These are phyloP conservation scores for Pseudomyrmex pallidus DNA, from an alignment of 1,140 invertebrate species.

Conservation along the genomic window DNA sequence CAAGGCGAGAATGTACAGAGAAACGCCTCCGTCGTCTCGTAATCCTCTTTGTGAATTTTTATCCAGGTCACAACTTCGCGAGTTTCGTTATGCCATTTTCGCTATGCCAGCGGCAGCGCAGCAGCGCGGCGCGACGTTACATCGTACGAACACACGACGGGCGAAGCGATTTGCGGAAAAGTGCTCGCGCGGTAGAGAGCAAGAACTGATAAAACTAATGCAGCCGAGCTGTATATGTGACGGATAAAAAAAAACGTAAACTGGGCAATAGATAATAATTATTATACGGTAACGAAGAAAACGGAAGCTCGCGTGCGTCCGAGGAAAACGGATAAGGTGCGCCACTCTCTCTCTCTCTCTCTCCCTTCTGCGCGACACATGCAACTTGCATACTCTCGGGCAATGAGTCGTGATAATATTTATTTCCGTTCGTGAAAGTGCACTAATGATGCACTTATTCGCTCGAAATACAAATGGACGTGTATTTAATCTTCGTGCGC, in stretches of 20 bases:
- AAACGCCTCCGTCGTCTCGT: conserved; percentile 9
- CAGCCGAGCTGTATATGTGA: conserved; percentile 64
- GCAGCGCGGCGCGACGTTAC: not conserved
- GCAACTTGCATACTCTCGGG: conserved; percentile 57
- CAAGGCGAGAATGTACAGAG: not conserved
- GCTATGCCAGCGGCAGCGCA: not conserved
- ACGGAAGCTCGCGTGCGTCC: conserved; percentile 72
- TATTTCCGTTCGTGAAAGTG: conserved; percentile 63
- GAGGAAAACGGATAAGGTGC: conserved; percentile 65
- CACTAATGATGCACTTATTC: conserved; percentile 59
- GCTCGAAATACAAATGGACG: conserved; percentile 34
- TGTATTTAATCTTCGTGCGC: conserved; percentile 24
- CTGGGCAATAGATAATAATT: conserved; percentile 75
- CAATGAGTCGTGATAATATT: conserved; percentile 73
- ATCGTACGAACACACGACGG: conserved; percentile 13
- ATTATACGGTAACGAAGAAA: conserved; percentile 72
- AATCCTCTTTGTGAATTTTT: conserved; percentile 48
- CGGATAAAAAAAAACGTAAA: conserved; percentile 67
- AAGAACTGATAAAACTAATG: conserved; percentile 70
- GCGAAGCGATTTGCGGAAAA: conserved; percentile 44
- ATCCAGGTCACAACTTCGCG: conserved; percentile 10
- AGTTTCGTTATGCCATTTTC: conserved; percentile 25
- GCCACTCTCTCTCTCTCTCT: conserved; percentile 23
- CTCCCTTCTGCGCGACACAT: conserved; percentile 61
- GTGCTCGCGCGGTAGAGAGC: not conserved